These are phyloP conservation scores for Amblyraja radiata DNA, from an alignment of 2,797 vertebrate genomes.

Conservation along the genomic window DNA sequence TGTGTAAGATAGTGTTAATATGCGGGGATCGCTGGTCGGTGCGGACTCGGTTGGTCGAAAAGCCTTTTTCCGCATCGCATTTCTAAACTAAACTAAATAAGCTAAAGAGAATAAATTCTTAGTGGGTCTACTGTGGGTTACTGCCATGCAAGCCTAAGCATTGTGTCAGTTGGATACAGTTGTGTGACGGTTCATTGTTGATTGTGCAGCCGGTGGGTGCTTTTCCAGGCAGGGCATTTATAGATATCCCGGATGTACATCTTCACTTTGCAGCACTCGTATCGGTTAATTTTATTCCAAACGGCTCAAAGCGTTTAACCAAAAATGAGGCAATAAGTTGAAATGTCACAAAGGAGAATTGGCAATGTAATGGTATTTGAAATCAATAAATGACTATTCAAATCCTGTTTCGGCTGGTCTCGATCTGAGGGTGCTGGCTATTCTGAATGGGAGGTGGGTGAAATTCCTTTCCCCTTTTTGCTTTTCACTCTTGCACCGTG, in stretches of 20 bases:
- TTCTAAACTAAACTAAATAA: background rate
- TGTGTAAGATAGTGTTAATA: too few species aligned
- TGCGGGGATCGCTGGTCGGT: too few species aligned
- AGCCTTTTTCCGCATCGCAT: too few species aligned
- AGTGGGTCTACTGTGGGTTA: background rate
- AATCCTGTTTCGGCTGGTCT: background rate
- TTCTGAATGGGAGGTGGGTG: background rate
- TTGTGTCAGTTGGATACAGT: background rate
- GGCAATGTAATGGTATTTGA: conserved; percentile 13
- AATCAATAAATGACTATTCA: background rate
- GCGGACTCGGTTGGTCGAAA: too few species aligned
- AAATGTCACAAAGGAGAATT: conserved; percentile 1
- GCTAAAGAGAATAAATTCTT: background rate
- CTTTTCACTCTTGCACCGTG: background rate
- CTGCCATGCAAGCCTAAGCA: background rate
- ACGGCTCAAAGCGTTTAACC: background rate
- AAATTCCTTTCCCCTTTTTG: background rate
- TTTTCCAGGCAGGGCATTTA: background rate
- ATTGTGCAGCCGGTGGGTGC: background rate
- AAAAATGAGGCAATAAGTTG: background rate
- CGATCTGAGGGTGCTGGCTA: background rate
- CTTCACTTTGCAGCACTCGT: background rate
- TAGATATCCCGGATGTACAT: background rate
- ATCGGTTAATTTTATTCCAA: conserved; percentile 9
- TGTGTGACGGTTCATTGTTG: background rate